Evolutionary conservation across 2,113 vertebrate genomes (phyloP).

Genomic region (Clinocottus analis): DNA sequence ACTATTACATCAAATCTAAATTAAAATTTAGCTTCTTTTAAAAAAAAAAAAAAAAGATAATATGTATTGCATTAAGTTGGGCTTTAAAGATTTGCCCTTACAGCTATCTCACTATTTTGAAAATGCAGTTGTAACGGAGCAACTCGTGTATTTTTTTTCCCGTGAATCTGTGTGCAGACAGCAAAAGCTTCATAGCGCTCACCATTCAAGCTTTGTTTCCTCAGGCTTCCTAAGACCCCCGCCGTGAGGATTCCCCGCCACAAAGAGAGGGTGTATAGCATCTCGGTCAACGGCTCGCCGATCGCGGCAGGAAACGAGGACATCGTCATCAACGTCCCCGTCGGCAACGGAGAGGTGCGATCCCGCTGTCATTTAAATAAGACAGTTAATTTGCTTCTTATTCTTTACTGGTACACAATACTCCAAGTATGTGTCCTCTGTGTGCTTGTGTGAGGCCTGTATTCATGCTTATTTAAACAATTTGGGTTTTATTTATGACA

Average conservation of each 20-base stretch:
- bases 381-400: background rate
- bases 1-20: background rate
- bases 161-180: background rate
- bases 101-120: background rate
- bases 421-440: too few relatives aligned
- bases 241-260: conserved; percentile 78
- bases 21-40: background rate
- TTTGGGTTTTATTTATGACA: background rate
- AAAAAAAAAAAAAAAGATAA: background rate
- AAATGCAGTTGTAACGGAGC: background rate
- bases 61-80: background rate
- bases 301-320: conserved; percentile 70
- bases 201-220: background rate
- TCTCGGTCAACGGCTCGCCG: conserved; percentile 85
- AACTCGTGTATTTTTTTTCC: background rate
- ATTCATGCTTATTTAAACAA: background rate
- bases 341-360: conserved; percentile 82
- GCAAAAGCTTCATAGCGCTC: background rate
- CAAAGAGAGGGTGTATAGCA: conserved; percentile 83
- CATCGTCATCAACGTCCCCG: conserved; percentile 80
- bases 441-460: too few relatives aligned
- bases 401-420: too few relatives aligned
- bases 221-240: conserved; percentile 82
- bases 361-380: background rate
- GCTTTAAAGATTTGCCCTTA: background rate